These are phyloP conservation scores for Archilochus colubris DNA, from an alignment of 2,113 vertebrate species.

Conservation along the genomic window DNA sequence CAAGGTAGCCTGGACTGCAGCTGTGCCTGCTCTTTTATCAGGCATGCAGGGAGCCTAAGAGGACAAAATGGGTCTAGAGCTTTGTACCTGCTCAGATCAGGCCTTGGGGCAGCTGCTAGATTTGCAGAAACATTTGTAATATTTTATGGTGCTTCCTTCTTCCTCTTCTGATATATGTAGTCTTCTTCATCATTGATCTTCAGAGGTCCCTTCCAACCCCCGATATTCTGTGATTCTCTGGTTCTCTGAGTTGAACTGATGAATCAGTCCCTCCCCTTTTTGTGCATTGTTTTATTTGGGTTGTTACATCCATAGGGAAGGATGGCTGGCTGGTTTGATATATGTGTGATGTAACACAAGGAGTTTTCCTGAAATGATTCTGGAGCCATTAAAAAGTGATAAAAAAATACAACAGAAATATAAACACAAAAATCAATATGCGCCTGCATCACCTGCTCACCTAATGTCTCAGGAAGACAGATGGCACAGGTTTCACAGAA, in stretches of 20 bases:
- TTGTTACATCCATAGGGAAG: not conserved
- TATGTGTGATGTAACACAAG: not conserved
- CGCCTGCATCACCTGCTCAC: not conserved
- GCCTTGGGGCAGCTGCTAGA: not conserved
- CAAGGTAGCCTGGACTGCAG: not conserved
- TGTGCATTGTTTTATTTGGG: not conserved
- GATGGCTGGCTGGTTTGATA: not conserved
- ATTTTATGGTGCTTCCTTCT: not conserved
- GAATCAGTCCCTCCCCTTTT: not conserved
- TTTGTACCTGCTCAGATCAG: not conserved
- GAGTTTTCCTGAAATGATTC: not conserved
- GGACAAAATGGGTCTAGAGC: not conserved
- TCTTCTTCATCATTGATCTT: not conserved
- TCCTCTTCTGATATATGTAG: not conserved
- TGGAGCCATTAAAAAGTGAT: not conserved
- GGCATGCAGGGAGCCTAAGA: not conserved
- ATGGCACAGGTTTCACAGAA: not conserved
- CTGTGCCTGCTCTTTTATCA: not conserved
- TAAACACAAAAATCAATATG: not conserved
- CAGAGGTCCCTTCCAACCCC: no score
- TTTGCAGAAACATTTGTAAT: not conserved
- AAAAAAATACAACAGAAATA: not conserved
- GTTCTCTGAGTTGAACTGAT: not conserved
- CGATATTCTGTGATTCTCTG: no score
- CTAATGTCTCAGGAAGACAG: not conserved